A percentile compares a stretch with the other conserved stretches of the same genome.
These are phyloP conservation scores for Selenia dentaria DNA, from an alignment of 2,888 invertebrate species.

Conservation along the genomic window DNA sequence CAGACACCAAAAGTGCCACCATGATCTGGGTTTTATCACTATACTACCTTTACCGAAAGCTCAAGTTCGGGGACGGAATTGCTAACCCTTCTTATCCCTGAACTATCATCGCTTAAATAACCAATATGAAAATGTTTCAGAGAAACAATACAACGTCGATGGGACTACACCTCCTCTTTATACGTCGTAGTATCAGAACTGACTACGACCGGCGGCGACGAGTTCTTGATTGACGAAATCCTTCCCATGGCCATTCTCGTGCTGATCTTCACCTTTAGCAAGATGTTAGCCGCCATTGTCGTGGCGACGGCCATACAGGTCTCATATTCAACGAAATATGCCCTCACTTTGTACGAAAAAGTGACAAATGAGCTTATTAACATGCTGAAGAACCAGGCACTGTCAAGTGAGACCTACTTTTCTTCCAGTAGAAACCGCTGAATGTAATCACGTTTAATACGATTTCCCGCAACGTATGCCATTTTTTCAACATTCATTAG, in stretches of 20 bases:
- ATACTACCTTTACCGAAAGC: too few relatives aligned
- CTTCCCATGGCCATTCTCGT: conserved; percentile 57
- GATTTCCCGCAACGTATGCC: too few relatives aligned
- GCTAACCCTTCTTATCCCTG: too few relatives aligned
- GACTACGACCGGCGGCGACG: conserved; percentile 69
- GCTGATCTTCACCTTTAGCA: conserved; percentile 62
- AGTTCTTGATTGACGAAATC: conserved; percentile 53
- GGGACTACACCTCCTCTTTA: conserved; percentile 72
- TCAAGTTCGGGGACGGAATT: too few relatives aligned
- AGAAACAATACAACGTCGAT: conserved; percentile 54
- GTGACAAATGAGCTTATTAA: conserved; percentile 62
- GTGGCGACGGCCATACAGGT: conserved; percentile 69
- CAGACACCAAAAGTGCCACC: too few relatives aligned
- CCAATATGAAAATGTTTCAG: conserved; percentile 40
- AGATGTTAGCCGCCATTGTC: conserved; percentile 67
- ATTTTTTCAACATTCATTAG: too few relatives aligned
- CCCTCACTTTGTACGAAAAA: conserved; percentile 64
- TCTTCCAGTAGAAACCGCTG: too few relatives aligned
- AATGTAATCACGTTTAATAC: too few relatives aligned
- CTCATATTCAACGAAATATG: conserved; percentile 65
- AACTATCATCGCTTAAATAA: too few relatives aligned
- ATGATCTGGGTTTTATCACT: too few relatives aligned
- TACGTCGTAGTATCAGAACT: conserved; percentile 63
- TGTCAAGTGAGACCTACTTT: conserved; percentile 73
- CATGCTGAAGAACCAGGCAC: conserved; percentile 70